Conservation (phyloP, 2,888 invertebrate species). For the Xanthia icteritia region DNA sequence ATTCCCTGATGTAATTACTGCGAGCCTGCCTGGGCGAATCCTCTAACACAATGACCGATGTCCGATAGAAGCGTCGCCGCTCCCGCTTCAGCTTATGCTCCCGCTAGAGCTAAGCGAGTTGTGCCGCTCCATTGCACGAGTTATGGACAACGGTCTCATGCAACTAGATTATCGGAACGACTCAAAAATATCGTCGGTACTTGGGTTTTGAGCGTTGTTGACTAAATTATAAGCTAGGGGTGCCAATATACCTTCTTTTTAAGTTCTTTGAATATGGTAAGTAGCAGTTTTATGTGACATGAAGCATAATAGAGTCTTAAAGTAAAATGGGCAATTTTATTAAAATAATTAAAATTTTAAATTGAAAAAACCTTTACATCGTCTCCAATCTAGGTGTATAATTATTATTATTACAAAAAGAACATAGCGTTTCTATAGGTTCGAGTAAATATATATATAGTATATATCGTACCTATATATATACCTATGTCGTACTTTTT, state of each 20-base stretch:
- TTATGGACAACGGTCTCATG: constrained; percentile 77
- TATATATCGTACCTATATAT: too few species aligned
- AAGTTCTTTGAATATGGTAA: not conserved
- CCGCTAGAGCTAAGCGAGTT: constrained; percentile 71
- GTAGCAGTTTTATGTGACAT: not conserved
- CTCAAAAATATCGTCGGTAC: constrained; percentile 72
- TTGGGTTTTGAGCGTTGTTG: constrained; percentile 16
- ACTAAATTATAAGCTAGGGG: constrained; percentile 7
- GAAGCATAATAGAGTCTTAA: not conserved
- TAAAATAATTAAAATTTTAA: not conserved
- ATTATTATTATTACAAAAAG: not conserved
- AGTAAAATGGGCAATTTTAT: not conserved
- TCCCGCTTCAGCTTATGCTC: constrained; percentile 62
- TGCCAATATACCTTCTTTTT: not conserved
- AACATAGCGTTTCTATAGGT: not conserved
- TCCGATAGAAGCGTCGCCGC: constrained; percentile 75
- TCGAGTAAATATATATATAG: too few species aligned
- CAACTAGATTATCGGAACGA: constrained; percentile 77
- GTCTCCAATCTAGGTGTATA: not conserved
- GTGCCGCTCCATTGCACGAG: constrained; percentile 73
- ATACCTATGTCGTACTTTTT: not conserved
- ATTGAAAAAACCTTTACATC: not conserved
- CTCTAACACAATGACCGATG: constrained; percentile 87
- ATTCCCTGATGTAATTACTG: constrained; percentile 89
- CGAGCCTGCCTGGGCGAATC: constrained; percentile 80